A percentile compares a stretch with the other conserved stretches of the same genome.
Conservation (phyloP, 2,113 vertebrate species). For the Dermatemys mawii region DNA sequence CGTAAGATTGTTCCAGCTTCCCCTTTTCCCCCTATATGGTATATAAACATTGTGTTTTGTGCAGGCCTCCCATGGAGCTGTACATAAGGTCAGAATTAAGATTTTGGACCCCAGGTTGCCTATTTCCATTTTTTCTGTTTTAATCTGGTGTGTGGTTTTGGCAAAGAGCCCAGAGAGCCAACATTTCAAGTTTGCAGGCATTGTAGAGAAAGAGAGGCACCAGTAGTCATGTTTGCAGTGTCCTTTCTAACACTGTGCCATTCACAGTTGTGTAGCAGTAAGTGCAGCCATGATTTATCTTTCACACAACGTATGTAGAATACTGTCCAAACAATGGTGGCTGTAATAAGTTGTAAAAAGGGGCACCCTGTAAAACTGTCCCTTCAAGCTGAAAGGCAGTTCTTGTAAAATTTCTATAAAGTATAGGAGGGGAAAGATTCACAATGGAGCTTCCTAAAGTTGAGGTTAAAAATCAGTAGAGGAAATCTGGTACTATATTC, state of each 20-base stretch:
- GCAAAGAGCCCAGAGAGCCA: slow-evolving; percentile 42
- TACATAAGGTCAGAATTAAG: slow-evolving; percentile 70
- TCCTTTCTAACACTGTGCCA: not conserved
- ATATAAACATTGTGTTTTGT: slow-evolving; percentile 43
- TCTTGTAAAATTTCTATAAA: not conserved
- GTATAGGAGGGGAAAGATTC: not conserved
- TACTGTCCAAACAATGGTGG: not conserved
- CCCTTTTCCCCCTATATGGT: slow-evolving; percentile 38
- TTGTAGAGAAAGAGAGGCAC: slow-evolving; percentile 22
- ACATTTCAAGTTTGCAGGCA: slow-evolving; percentile 33
- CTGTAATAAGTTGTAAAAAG: not conserved
- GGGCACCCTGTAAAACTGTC: not conserved
- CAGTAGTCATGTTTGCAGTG: slow-evolving; percentile 10
- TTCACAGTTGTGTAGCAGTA: not conserved
- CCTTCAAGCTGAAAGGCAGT: not conserved
- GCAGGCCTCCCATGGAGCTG: slow-evolving; percentile 17
- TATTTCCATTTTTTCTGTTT: slow-evolving; percentile 57
- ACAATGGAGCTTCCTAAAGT: not conserved
- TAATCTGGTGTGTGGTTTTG: slow-evolving; percentile 48
- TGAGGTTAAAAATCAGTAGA: not conserved
- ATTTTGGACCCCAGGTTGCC: slow-evolving; percentile 62
- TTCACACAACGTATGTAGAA: not conserved
- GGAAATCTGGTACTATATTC: not conserved
- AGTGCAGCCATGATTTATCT: not conserved
- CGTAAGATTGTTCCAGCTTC: not conserved